Percentiles rank a stretch among this genome's conserved stretches.
Conservation (phyloP, 2,888 invertebrate species). For the Drosophila diplacantha region DNA sequence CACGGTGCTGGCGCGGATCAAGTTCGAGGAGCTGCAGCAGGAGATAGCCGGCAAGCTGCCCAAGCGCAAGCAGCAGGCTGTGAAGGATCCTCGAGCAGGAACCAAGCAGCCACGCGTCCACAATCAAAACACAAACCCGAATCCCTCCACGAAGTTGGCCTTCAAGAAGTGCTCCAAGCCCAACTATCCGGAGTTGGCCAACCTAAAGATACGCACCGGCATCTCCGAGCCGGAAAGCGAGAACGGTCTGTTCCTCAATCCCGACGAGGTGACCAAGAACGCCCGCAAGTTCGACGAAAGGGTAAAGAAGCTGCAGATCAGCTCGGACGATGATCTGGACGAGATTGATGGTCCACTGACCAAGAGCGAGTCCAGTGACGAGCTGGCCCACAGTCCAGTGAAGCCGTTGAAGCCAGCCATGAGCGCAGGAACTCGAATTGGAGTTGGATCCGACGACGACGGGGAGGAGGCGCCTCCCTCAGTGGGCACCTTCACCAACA, state of each 20-base stretch:
- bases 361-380: constrained; percentile 76
- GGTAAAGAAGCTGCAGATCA: constrained; percentile 74
- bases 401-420: constrained; percentile 4
- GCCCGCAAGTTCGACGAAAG: constrained; percentile 78
- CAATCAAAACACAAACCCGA: constrained; percentile 21
- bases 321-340: constrained; percentile 77
- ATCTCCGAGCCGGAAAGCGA: constrained; percentile 70
- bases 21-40: constrained; percentile 71
- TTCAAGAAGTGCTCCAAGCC: constrained; percentile 76
- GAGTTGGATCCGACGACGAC: background rate
- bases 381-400: constrained; percentile 44
- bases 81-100: constrained; percentile 3
- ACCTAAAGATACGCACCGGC: constrained; percentile 76
- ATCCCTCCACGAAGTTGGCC: constrained; percentile 51
- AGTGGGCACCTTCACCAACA: constrained; percentile 75
- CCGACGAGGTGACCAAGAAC: constrained; percentile 77
- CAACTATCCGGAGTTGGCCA: constrained; percentile 76
- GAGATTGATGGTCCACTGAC: constrained; percentile 76
- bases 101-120: constrained; percentile 8
- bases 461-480: background rate
- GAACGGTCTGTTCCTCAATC: constrained; percentile 71
- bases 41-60: constrained; percentile 51
- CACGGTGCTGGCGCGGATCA: constrained; percentile 74
- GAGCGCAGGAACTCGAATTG: background rate
- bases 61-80: constrained; percentile 31